Evolutionary conservation across 2,888 invertebrate genomes (phyloP), one percentile per base, ranked within the genome.

Genomic region (Ichneumon xanthorius): DNA sequence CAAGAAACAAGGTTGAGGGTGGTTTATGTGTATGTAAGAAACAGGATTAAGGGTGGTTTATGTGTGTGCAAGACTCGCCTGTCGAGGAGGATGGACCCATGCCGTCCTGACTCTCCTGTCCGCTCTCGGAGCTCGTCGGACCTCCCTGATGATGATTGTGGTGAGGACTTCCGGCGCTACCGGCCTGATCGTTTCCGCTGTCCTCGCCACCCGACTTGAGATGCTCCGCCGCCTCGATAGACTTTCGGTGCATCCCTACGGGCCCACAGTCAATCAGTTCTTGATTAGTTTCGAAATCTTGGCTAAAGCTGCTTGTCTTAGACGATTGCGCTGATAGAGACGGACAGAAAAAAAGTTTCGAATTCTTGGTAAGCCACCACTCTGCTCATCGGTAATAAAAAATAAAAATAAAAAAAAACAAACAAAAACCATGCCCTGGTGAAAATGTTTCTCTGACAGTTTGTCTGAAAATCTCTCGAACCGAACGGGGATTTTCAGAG

Each of bases 231-330:
- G 99, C 99, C 95, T 99, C 99, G 92, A 99, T 95, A 72, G 99
- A 99, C 95, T 99, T 99, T 92, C 99, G 97, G 95, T 99, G 99
- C 99, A 99, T 99, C 94, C 99, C 99, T 99, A 95, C 90, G 93
- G 94, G 93, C 89, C 94, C 93, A 93, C 93, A 93, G 93, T 93
- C 93, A 94, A 93, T 93, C 93, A 93, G 92, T 92, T 94, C 93
- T 93, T 93, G 93, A 91, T 93, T 93, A 93, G 92, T 93, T 93
- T 93, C 93, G 93, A 92, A 92, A 93, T 93, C 94, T 93, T 93
- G 93, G 91, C 89, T 93, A 94, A 94, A 93, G 93, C 94, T 91
- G 93, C 93, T 93, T 92, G 93, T 93, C 94, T 94, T 93, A 93
- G 94, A 94, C 90, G 93, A 94, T 93, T 94, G 94, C 90, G 94